Evolutionary conservation across 1,140 invertebrate genomes (phyloP).

Genomic region (Euglossa dilemma): DNA sequence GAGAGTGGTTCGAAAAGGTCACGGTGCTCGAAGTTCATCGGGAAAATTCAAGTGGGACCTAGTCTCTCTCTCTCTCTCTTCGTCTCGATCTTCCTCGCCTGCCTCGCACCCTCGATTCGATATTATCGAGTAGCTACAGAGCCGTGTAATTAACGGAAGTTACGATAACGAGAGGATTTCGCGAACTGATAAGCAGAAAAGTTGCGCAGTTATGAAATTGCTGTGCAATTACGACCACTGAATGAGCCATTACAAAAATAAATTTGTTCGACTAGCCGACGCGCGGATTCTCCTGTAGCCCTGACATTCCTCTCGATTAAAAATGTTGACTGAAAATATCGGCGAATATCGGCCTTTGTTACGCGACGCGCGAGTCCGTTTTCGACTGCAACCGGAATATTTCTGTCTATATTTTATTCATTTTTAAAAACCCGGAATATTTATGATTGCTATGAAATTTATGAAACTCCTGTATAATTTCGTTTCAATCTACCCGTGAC

Average conservation of each 20-base stretch:
- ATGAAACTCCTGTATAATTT: neutral
- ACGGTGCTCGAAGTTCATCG: neutral
- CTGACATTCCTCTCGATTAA: neutral
- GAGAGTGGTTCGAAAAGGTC: slow-evolving; percentile 2
- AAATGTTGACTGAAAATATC: neutral
- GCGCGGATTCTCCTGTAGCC: neutral
- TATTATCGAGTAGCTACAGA: slow-evolving; percentile 40
- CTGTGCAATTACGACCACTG: neutral
- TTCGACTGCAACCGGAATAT: neutral
- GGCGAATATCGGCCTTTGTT: too few relatives aligned
- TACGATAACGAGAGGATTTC: slow-evolving; percentile 38
- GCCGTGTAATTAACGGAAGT: slow-evolving; percentile 41
- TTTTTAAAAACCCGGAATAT: neutral
- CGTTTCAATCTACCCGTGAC: neutral
- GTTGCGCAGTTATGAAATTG: slow-evolving; percentile 28
- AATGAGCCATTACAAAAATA: neutral
- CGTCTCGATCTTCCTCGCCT: neutral
- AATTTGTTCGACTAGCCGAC: neutral
- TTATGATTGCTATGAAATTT: neutral
- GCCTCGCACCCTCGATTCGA: slow-evolving; percentile 26
- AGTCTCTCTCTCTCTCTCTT: neutral
- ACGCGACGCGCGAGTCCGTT: neutral
- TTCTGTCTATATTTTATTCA: neutral
- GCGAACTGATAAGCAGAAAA: slow-evolving; percentile 36
- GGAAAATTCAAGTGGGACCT: slow-evolving; percentile 34